These are phyloP conservation scores for Poecilia wingei DNA, from an alignment of 2,797 vertebrate genomes.

Conservation along the genomic window DNA sequence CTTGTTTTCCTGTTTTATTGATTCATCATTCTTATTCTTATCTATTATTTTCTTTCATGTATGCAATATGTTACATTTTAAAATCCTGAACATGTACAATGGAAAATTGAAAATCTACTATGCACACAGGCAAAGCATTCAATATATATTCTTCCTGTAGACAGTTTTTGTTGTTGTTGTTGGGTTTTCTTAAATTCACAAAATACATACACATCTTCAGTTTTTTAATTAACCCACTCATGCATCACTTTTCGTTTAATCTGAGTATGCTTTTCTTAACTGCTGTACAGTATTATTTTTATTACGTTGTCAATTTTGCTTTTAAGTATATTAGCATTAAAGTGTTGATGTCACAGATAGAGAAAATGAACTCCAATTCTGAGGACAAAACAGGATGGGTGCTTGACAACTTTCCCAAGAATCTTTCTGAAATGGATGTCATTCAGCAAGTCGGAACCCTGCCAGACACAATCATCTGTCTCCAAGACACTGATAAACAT, in stretches of 20 bases:
- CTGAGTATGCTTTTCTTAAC: neutral
- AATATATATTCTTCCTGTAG: neutral
- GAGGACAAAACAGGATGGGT: conserved; percentile 87
- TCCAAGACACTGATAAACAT: conserved; percentile 75
- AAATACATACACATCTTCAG: neutral
- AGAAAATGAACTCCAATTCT: conserved; percentile 71
- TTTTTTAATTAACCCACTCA: neutral
- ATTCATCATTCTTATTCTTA: neutral
- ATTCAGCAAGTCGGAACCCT: conserved; percentile 76
- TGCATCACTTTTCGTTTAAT: neutral
- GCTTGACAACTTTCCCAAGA: conserved; percentile 89
- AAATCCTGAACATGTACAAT: neutral
- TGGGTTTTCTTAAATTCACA: neutral
- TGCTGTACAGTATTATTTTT: neutral
- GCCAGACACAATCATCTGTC: conserved; percentile 87
- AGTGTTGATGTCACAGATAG: conserved; percentile 65
- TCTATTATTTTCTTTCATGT: neutral
- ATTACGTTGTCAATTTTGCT: neutral
- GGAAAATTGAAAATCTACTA: neutral
- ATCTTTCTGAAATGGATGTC: conserved; percentile 75
- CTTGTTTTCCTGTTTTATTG: neutral
- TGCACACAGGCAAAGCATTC: neutral
- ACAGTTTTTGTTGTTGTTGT: neutral
- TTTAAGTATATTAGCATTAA: neutral
- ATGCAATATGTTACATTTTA: neutral